Evolutionary conservation across 2,113 vertebrate species (phyloP).

Genomic region (Progne subis): DNA sequence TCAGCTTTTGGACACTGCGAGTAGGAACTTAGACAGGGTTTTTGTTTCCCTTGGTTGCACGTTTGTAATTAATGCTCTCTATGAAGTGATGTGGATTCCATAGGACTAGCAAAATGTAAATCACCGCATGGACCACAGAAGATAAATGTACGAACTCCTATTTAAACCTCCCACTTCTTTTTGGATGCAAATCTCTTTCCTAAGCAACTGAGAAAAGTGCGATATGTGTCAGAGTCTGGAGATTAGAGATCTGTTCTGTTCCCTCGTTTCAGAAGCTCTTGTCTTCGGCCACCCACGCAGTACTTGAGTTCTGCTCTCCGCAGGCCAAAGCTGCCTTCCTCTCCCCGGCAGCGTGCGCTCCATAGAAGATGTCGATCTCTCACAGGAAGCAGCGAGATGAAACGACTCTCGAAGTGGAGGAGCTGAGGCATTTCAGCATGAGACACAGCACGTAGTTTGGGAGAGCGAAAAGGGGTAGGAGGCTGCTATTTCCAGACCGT

Average conservation of each 20-base stretch:
- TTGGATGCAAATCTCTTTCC: conserved; percentile 65
- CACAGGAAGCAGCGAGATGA: conserved; percentile 48
- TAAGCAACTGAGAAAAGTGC: conserved; percentile 70
- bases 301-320: conserved; percentile 58
- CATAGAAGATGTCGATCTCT: conserved; percentile 50
- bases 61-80: background rate
- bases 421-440: conserved; percentile 47
- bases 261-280: conserved; percentile 63
- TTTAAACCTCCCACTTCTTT: conserved; percentile 70
- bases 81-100: conserved; percentile 7
- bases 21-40: background rate
- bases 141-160: conserved; percentile 45
- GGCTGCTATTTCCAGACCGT: conserved; percentile 44
- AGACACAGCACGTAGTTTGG: conserved; percentile 54
- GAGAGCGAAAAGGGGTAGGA: conserved; percentile 61
- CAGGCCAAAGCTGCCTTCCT: conserved; percentile 64
- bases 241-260: conserved; percentile 71
- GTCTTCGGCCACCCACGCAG: conserved; percentile 65
- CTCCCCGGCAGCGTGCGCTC: background rate
- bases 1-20: background rate
- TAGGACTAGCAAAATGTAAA: background rate
- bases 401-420: conserved; percentile 30
- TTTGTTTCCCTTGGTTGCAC: background rate
- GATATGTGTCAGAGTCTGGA: conserved; percentile 70
- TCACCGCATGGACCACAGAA: background rate